Percentiles rank a stretch among this genome's conserved stretches.
Evolutionary conservation across 2,888 invertebrate genomes (phyloP).

Genomic region (Theodoxus fluviatilis): DNA sequence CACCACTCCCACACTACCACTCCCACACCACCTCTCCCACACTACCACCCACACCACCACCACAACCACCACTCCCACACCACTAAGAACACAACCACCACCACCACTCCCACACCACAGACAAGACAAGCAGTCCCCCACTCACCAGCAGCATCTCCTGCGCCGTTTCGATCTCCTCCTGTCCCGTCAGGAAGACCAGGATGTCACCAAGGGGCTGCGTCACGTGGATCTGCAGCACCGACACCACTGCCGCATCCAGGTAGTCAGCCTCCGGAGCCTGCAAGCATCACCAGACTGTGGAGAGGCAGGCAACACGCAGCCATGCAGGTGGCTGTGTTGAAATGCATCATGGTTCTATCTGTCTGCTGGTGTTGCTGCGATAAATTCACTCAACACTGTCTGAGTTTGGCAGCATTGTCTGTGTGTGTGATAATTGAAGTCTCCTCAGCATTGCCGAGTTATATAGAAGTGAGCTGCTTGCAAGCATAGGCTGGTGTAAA

Average conservation of each 20-base stretch:
- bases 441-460: too few species aligned
- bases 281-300: conserved; percentile 11
- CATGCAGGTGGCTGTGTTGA: too few species aligned
- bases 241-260: conserved; percentile 96
- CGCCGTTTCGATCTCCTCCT: conserved; percentile 69
- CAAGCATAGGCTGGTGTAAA: too few species aligned
- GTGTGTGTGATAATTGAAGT: too few species aligned
- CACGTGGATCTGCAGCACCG: conserved; percentile 96
- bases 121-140: conserved; percentile 12
- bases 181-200: conserved; percentile 91
- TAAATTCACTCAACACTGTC: too few species aligned
- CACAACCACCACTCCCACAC: not conserved
- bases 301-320: not conserved
- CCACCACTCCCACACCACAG: not conserved
- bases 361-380: too few species aligned
- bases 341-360: too few species aligned
- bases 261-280: conserved; percentile 97
- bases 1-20: not conserved
- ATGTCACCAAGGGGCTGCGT: conserved; percentile 96
- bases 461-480: too few species aligned
- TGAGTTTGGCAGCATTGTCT: not conserved
- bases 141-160: conserved; percentile 67
- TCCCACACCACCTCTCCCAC: not conserved
- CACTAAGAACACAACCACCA: not conserved
- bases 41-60: not conserved